Conservation (phyloP, 2,797 vertebrate genomes). For the Cuniculus paca region DNA sequence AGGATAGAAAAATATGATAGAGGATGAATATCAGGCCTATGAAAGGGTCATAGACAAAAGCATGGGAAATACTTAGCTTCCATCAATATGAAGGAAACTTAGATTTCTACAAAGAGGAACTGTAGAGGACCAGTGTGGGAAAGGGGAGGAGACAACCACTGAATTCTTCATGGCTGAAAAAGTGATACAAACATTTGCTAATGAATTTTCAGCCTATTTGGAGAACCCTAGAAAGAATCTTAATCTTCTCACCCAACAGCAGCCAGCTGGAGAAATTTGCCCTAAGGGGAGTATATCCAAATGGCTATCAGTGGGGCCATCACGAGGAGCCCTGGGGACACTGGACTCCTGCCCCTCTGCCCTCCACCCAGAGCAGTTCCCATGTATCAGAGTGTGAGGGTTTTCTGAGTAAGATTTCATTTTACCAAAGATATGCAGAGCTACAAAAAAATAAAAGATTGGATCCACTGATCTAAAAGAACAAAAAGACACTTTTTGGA, state of each 20-base stretch:
- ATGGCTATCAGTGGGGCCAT: background rate
- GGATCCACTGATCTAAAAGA: background rate
- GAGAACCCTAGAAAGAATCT: background rate
- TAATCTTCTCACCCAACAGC: background rate
- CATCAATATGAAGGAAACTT: background rate
- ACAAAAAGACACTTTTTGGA: background rate
- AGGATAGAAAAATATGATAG: background rate
- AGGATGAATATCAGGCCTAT: background rate
- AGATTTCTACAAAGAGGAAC: background rate
- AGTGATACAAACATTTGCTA: background rate
- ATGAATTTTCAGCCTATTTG: background rate
- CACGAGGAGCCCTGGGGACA: background rate
- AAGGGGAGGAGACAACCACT: rapidly evolving
- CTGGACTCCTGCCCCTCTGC: rapidly evolving
- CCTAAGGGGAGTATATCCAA: background rate
- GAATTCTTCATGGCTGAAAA: background rate
- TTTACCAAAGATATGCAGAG: background rate
- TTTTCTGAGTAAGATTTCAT: background rate
- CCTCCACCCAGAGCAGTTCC: background rate
- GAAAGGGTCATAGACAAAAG: background rate
- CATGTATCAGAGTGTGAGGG: background rate
- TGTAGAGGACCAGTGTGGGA: background rate
- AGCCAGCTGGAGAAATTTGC: background rate
- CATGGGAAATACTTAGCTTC: no score
- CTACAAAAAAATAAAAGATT: background rate